Evolutionary conservation across 2,113 vertebrate genomes (phyloP).

Genomic region (Microtus montanus): DNA sequence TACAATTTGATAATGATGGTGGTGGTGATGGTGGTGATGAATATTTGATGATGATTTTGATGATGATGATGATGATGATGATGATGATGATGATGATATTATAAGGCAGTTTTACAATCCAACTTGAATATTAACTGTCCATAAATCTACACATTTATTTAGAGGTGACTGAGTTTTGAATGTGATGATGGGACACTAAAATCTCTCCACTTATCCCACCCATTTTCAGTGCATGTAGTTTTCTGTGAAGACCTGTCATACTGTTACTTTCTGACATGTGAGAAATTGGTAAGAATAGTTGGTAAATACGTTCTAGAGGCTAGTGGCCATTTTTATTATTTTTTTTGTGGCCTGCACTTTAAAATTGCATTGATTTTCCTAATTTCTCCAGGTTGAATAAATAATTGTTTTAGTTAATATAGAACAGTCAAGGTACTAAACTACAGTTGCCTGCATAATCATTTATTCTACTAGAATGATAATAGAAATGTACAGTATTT

Average conservation of each 20-base stretch:
- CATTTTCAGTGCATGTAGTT: background rate
- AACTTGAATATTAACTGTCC: background rate
- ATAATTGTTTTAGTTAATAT: slow-evolving; percentile 47
- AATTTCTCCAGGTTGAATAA: slow-evolving; percentile 38
- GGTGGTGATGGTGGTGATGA: background rate
- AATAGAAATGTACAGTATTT: background rate
- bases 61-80: background rate
- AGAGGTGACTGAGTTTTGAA: background rate
- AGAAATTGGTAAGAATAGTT: background rate
- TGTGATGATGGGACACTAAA: background rate
- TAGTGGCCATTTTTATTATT: background rate
- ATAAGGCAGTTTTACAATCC: background rate
- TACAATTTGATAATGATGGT: background rate
- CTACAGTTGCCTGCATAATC: slow-evolving; percentile 61
- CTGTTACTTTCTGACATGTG: background rate
- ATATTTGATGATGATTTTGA: background rate
- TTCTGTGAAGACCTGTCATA: background rate
- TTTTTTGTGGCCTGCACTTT: background rate
- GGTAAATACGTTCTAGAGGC: background rate
- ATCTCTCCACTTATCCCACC: background rate
- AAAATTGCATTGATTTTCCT: background rate
- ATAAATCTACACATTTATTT: slow-evolving; percentile 1
- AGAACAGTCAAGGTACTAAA: slow-evolving; percentile 40
- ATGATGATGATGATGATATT: background rate
- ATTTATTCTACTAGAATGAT: slow-evolving; percentile 28